Conservation (phyloP, 2,113 vertebrate genomes). For the Perccottus glenii region DNA sequence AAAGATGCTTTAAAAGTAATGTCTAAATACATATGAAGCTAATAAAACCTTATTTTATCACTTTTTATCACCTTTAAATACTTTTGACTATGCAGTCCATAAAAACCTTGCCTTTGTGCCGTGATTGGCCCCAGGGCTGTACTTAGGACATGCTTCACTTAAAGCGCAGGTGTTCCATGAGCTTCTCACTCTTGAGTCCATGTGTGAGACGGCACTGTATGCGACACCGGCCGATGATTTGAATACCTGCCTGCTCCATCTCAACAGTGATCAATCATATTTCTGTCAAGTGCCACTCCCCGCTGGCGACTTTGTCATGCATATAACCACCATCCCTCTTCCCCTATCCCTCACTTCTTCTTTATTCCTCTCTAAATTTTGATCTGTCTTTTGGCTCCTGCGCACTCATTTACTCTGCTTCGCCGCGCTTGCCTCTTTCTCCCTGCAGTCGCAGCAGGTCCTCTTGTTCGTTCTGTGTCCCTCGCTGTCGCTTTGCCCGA, state of each 20-base stretch:
- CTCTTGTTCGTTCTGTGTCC: slow-evolving; percentile 58
- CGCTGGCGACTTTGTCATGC: slow-evolving; percentile 52
- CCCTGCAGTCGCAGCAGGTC: slow-evolving; percentile 51
- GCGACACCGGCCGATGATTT: slow-evolving; percentile 65
- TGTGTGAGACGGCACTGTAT: slow-evolving; percentile 38
- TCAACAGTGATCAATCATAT: slow-evolving; percentile 72
- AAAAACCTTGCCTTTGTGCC: background rate
- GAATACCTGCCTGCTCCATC: slow-evolving; percentile 72
- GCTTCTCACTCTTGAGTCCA: slow-evolving; percentile 20
- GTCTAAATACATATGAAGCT: too few relatives aligned
- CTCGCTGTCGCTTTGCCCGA: slow-evolving; percentile 50
- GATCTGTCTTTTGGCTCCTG: slow-evolving; percentile 30
- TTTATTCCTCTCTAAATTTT: slow-evolving; percentile 24
- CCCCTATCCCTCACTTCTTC: slow-evolving; percentile 11
- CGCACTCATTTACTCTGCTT: slow-evolving; percentile 51
- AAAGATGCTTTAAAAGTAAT: too few relatives aligned
- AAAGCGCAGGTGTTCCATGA: background rate
- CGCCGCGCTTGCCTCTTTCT: too few relatives aligned
- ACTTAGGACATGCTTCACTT: background rate
- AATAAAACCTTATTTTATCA: too few relatives aligned
- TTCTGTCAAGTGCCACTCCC: slow-evolving; percentile 62
- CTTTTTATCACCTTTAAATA: too few relatives aligned
- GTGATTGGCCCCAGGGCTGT: background rate
- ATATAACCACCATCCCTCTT: slow-evolving; percentile 38
- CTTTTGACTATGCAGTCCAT: background rate